Conservation (phyloP, 2,888 invertebrate genomes). For the Philopedon plagiatum region DNA sequence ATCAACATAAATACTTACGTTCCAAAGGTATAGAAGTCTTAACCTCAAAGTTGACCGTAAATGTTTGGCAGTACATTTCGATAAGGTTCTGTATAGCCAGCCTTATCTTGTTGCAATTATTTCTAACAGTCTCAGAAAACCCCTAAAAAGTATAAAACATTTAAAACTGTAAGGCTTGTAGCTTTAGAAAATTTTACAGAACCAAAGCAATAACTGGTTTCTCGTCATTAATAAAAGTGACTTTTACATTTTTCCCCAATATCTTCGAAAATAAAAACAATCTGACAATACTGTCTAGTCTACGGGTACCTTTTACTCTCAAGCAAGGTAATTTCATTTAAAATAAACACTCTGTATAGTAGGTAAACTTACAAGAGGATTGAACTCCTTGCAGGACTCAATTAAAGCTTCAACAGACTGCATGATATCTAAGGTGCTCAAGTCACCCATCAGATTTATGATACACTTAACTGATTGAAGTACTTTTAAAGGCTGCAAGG, state of each 20-base stretch:
- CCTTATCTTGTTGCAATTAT: constrained; percentile 79
- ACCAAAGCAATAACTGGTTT: too few species aligned
- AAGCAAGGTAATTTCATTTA: too few species aligned
- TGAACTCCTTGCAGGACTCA: constrained; percentile 58
- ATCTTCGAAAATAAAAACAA: too few species aligned
- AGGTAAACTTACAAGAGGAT: constrained; percentile 56
- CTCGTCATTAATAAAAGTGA: too few species aligned
- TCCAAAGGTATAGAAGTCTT: constrained; percentile 61
- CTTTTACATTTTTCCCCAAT: too few species aligned
- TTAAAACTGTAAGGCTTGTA: constrained; percentile 38
- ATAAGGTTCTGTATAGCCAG: constrained; percentile 87
- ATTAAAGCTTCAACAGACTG: constrained; percentile 74
- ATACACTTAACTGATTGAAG: constrained; percentile 94
- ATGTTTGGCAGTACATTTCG: constrained; percentile 88
- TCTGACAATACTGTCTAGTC: too few species aligned
- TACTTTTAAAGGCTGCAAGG: constrained; percentile 79
- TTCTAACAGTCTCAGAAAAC: constrained; percentile 75
- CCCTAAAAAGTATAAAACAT: constrained; percentile 51
- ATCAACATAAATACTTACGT: constrained; percentile 63
- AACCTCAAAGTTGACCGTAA: constrained; percentile 86
- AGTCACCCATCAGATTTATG: constrained; percentile 88
- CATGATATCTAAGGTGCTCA: constrained; percentile 90
- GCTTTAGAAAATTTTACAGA: too few species aligned
- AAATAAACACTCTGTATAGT: too few species aligned
- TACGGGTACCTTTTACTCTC: too few species aligned